phyloP scores from a whole-genome alignment of 2,888 invertebrate genomes.

The Parasteatoda lunata region DNA sequence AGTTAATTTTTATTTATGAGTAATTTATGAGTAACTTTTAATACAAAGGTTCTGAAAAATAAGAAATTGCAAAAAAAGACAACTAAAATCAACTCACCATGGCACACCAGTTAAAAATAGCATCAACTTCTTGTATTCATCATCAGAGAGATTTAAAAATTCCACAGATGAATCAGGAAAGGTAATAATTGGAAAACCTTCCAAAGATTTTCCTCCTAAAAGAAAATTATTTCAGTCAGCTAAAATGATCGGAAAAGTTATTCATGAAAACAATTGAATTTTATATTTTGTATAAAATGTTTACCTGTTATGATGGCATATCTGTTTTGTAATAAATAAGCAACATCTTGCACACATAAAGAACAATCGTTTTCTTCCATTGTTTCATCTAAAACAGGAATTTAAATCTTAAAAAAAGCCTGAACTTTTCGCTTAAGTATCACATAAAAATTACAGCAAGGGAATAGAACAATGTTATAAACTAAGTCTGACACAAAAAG shows the following conservation, averaged over 20 bases:
- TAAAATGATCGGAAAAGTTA: neutral
- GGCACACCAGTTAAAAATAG: conserved; percentile 96
- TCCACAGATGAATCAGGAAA: conserved; percentile 90
- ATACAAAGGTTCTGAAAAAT: no score
- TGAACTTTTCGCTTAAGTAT: no score
- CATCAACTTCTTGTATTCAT: conserved; percentile 92
- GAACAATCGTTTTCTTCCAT: conserved; percentile 76
- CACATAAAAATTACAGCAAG: no score
- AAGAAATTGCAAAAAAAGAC: no score
- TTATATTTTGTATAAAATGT: neutral
- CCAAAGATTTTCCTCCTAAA: conserved; percentile 88
- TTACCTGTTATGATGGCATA: conserved; percentile 90
- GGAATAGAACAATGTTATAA: no score
- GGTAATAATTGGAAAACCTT: conserved; percentile 95
- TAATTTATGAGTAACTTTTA: no score
- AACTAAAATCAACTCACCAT: conserved; percentile 82
- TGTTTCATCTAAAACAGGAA: conserved; percentile 73
- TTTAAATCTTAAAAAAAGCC: neutral
- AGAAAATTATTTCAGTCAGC: neutral
- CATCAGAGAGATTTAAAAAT: conserved; percentile 86
- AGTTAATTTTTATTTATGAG: no score
- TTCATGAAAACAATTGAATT: neutral
- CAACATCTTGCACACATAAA: conserved; percentile 84
- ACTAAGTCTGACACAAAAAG: no score
- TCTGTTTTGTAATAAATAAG: conserved; percentile 89